Evolutionary conservation across 37 sponge, comb jelly and placozoan species (phyloP).

Genomic region (Cladorhizidae sp.): DNA sequence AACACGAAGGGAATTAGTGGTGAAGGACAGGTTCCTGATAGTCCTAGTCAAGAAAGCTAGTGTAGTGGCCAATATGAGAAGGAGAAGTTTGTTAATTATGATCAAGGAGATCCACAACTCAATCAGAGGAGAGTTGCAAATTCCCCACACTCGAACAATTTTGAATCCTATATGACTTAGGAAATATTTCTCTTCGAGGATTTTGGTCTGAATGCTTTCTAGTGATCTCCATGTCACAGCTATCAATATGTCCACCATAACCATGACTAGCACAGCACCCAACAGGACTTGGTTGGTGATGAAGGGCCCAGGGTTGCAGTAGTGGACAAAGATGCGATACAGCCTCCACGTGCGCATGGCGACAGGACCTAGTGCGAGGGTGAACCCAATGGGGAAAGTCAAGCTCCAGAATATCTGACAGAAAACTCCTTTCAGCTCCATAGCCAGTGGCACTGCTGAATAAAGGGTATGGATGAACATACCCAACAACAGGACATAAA

Average conservation of each 20-base stretch:
- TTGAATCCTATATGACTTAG: neutral
- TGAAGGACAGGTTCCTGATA: conserved; percentile 1
- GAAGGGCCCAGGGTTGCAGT: conserved; percentile 19
- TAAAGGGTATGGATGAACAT: neutral
- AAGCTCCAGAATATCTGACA: conserved; percentile 15
- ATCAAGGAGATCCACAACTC: neutral
- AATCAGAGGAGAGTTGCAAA: neutral
- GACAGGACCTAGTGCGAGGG: conserved; percentile 3
- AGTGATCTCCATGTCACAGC: conserved; percentile 1
- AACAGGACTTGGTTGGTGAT: conserved; percentile 7
- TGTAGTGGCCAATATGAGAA: neutral
- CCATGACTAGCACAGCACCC: neutral
- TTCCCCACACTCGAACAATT: neutral
- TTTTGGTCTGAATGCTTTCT: neutral
- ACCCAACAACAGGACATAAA: neutral
- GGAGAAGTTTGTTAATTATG: neutral
- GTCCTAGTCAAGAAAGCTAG: neutral
- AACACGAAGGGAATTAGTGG: neutral
- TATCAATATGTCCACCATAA: neutral
- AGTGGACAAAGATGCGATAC: conserved; percentile 24
- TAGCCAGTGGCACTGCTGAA: neutral
- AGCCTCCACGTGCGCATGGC: conserved; percentile 25
- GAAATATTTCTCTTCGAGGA: neutral
- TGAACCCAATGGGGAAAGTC: conserved; percentile 16
- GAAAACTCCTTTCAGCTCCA: neutral